These are phyloP conservation scores for Ginglymostoma cirratum DNA, from an alignment of 2,113 vertebrate species.

Conservation along the genomic window DNA sequence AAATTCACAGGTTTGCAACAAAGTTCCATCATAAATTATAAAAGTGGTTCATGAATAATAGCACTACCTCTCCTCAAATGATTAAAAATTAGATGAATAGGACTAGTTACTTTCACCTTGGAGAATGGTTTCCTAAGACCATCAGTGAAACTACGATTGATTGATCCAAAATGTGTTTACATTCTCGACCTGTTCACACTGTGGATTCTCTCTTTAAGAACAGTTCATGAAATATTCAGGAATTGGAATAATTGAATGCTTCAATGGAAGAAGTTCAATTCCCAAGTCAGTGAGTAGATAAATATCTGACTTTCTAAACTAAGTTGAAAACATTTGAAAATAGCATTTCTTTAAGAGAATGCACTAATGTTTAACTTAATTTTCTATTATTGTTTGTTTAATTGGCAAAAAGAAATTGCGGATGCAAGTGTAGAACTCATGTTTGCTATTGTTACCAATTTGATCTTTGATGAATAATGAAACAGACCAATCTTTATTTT, in stretches of 20 bases:
- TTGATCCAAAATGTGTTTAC: not conserved
- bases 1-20: not conserved
- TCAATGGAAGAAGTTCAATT: constrained; percentile 34
- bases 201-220: not conserved
- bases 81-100: not conserved
- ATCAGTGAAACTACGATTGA: not conserved
- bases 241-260: not conserved
- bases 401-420: not conserved
- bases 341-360: not conserved
- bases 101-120: not conserved
- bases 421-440: not conserved
- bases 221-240: constrained; percentile 35
- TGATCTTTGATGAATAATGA: not conserved
- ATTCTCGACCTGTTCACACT: not conserved
- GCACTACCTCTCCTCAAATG: not conserved
- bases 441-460: not conserved
- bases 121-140: not conserved
- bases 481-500: not conserved
- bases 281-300: constrained; percentile 7
- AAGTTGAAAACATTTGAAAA: not conserved
- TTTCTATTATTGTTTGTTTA: not conserved
- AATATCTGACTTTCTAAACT: not conserved
- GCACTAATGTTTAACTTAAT: not conserved
- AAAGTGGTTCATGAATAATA: not conserved
- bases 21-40: not conserved